Evolutionary conservation across 2,888 invertebrate genomes (phyloP).

Genomic region (Caprella mutica): DNA sequence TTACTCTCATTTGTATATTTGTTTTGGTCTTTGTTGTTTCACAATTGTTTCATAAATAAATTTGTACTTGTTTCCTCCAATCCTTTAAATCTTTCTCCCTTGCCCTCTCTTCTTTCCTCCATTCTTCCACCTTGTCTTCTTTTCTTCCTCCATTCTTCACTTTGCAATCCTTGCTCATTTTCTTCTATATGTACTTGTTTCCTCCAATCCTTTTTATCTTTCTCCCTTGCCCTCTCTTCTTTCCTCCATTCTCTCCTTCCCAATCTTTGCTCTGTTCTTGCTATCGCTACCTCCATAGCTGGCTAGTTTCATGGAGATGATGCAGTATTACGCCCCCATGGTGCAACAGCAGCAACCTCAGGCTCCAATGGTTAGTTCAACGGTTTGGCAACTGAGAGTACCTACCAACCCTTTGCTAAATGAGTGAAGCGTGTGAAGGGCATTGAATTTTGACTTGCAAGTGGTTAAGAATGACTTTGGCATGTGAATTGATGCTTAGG

Average conservation of each 20-base stretch:
- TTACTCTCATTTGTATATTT: too few species aligned
- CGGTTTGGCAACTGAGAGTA: neutral
- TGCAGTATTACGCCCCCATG: slow-evolving; percentile 34
- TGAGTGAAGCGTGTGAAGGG: neutral
- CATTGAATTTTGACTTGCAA: too few species aligned
- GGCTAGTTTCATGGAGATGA: slow-evolving; percentile 34
- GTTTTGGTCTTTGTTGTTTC: too few species aligned
- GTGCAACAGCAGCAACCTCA: slow-evolving; percentile 33
- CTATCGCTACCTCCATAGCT: slow-evolving; percentile 31
- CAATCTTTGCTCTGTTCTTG: too few species aligned
- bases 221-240: neutral
- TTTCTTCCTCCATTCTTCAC: neutral
- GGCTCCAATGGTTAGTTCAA: slow-evolving; percentile 31
- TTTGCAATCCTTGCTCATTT: neutral
- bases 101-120: neutral
- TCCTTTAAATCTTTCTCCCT: neutral
- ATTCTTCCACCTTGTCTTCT: too few species aligned
- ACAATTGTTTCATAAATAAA: too few species aligned
- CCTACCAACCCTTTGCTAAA: neutral
- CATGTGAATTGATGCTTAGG: too few species aligned
- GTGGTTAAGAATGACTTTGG: too few species aligned
- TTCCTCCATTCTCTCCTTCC: neutral
- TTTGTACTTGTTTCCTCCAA: neutral
- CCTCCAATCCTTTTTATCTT: neutral
- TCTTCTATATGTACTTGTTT: neutral